Conservation (phyloP, 1,140 invertebrate species). For the Maconellicoccus hirsutus region DNA sequence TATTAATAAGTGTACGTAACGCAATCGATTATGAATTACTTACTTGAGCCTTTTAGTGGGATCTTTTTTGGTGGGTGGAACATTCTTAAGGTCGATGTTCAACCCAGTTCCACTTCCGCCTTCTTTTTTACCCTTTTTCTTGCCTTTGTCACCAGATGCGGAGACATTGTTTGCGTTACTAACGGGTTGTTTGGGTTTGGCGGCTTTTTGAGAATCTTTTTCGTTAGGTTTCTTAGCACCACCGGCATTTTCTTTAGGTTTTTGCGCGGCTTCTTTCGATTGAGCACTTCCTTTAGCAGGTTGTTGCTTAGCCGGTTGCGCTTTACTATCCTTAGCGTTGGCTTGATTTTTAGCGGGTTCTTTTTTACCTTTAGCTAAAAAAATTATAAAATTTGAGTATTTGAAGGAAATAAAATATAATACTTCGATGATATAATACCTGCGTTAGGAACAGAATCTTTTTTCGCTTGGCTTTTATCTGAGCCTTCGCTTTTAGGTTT, state of each 20-base stretch:
- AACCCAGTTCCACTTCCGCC: background rate
- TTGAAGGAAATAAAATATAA: too few species aligned
- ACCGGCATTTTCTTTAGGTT: background rate
- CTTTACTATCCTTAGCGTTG: background rate
- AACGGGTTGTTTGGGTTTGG: background rate
- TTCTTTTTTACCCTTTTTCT: conserved; percentile 2
- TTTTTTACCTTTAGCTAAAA: conserved; percentile 7
- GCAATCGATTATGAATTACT: background rate
- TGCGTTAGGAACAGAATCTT: conserved; percentile 15
- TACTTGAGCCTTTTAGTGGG: conserved; percentile 6
- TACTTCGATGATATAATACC: background rate
- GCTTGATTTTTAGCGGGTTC: background rate
- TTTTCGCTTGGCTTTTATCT: background rate
- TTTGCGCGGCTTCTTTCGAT: background rate
- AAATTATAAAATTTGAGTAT: background rate
- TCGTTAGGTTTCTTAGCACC: background rate
- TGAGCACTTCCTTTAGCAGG: background rate
- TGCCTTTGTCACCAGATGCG: background rate
- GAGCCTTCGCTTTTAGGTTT: background rate
- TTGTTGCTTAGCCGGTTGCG: background rate
- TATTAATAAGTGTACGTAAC: background rate
- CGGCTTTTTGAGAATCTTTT: background rate
- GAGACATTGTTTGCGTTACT: background rate
- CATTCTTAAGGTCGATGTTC: background rate
- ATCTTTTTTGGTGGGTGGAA: background rate